phyloP scores from a whole-genome alignment of 37 sponge, comb jelly and placozoan genomes.

The Lycopodina hypogea region DNA sequence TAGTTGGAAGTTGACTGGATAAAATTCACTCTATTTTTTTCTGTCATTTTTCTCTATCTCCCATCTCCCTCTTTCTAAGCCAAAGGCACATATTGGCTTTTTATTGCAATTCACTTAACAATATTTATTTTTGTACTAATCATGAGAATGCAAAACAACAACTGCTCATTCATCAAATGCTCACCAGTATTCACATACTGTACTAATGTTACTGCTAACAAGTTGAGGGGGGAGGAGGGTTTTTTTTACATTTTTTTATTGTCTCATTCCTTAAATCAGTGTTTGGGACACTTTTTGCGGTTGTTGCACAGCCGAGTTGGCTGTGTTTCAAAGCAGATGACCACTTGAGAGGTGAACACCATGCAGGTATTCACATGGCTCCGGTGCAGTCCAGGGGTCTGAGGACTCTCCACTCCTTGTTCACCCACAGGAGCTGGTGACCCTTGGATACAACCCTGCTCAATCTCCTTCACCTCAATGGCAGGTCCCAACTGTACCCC shows the following conservation, averaged over 20 bases:
- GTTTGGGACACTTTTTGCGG: slow-evolving; percentile 50
- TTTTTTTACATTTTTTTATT: no score
- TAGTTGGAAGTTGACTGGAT: no score
- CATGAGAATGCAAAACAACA: neutral
- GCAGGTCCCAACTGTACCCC: slow-evolving; percentile 51
- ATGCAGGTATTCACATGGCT: neutral
- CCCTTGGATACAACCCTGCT: slow-evolving; percentile 1
- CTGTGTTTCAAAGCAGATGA: slow-evolving; percentile 23
- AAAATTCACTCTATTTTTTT: no score
- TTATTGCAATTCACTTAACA: no score
- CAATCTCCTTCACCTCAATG: slow-evolving; percentile 31
- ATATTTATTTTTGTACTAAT: no score
- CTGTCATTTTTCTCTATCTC: no score
- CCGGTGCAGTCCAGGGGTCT: slow-evolving; percentile 12
- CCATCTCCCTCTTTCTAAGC: no score
- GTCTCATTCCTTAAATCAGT: neutral
- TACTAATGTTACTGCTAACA: no score
- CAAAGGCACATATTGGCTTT: no score
- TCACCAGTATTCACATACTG: no score
- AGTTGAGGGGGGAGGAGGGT: no score
- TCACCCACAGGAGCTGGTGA: neutral
- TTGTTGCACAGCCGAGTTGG: slow-evolving; percentile 28
- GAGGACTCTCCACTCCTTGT: neutral
- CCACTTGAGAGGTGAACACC: slow-evolving; percentile 32
- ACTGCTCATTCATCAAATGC: no score